A percentile compares a stretch with the other conserved stretches of the same genome.
Evolutionary conservation across 1,140 invertebrate species (phyloP).

Genomic region (Pseudomyrmex gracilis): DNA sequence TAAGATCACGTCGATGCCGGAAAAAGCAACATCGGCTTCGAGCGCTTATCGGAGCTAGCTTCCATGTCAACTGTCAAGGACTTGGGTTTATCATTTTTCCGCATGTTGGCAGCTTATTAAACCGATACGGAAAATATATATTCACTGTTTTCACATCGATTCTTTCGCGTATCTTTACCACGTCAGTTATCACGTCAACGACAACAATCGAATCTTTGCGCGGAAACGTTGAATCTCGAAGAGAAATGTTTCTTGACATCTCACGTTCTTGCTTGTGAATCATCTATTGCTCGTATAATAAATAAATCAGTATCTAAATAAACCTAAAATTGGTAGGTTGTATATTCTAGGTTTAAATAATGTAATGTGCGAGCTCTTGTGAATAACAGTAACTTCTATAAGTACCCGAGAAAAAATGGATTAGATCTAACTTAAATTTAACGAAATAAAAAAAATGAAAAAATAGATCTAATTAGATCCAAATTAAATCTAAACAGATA

Average conservation of each 20-base stretch:
- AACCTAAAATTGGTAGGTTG: background rate
- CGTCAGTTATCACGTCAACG: background rate
- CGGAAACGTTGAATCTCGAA: constrained; percentile 70
- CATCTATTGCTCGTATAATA: constrained; percentile 41
- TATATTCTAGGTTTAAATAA: background rate
- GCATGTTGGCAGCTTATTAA: constrained; percentile 19
- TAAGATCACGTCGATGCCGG: constrained; percentile 44
- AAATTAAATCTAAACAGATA: no score
- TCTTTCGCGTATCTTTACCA: constrained; percentile 22
- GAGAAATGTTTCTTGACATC: constrained; percentile 51
- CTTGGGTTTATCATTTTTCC: constrained; percentile 62
- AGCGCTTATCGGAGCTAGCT: constrained; percentile 50
- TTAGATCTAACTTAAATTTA: no score
- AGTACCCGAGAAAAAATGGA: no score
- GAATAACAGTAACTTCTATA: background rate
- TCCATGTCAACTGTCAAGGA: constrained; percentile 61
- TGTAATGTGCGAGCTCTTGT: background rate
- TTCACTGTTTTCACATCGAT: constrained; percentile 24
- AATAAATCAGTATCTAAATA: constrained; percentile 25
- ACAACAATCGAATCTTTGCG: constrained; percentile 66
- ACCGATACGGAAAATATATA: constrained; percentile 37
- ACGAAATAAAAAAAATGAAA: no score
- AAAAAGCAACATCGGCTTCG: constrained; percentile 23
- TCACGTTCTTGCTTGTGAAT: constrained; percentile 64
- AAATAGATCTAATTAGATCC: no score